A percentile compares a stretch with the other conserved stretches of the same genome.
Evolutionary conservation across 2,113 vertebrate genomes (phyloP).

Genomic region (Strix aluco): DNA sequence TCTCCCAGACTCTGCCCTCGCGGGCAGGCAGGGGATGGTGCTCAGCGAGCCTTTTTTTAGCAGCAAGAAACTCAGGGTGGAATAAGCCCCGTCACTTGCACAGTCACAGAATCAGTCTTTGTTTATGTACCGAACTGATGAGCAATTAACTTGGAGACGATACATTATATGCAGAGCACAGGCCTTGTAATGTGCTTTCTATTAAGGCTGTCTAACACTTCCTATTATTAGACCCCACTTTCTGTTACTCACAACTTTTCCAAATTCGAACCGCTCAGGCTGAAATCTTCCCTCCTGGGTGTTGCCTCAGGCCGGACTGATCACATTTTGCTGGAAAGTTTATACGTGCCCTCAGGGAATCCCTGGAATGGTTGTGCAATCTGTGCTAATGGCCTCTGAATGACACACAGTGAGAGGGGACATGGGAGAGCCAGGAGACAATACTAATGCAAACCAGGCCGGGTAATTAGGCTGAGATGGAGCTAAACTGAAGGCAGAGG

Average conservation of each 20-base stretch:
- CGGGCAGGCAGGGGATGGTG: not conserved
- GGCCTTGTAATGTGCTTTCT: not conserved
- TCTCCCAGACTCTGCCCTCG: not conserved
- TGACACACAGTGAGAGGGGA: not conserved
- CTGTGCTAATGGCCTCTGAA: constrained; percentile 23
- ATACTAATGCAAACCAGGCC: constrained; percentile 16
- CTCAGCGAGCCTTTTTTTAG: not conserved
- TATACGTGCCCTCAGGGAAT: not conserved
- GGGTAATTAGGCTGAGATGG: constrained; percentile 5
- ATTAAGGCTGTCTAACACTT: not conserved
- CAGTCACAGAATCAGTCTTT: constrained; percentile 46
- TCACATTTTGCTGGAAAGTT: constrained; percentile 6
- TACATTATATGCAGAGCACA: constrained; percentile 32
- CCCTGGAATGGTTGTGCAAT: not conserved
- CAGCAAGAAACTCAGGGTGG: not conserved
- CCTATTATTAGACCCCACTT: constrained; percentile 14
- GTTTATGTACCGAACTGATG: constrained; percentile 24
- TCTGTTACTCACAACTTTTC: constrained; percentile 9
- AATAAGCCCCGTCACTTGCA: constrained; percentile 17
- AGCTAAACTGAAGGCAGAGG: constrained; percentile 36
- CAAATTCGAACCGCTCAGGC: not conserved
- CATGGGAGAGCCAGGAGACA: not conserved
- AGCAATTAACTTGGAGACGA: constrained; percentile 50
- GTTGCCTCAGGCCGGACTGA: constrained; percentile 8
- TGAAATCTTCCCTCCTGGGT: not conserved